Evolutionary conservation across 2,113 vertebrate genomes (phyloP).

Genomic region (Erinaceus europaeus): DNA sequence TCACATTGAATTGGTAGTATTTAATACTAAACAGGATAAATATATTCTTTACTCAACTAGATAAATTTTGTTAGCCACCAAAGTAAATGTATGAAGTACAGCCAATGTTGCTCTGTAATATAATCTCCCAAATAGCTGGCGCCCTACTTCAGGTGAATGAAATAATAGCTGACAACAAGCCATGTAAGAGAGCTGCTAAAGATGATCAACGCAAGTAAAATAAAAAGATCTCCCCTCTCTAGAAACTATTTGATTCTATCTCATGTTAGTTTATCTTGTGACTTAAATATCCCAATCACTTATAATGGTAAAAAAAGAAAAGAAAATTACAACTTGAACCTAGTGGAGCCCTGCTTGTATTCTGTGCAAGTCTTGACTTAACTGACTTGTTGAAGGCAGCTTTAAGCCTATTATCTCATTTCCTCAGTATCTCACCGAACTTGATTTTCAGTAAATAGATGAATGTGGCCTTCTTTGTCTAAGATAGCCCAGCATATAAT

Average conservation of each 20-base stretch:
- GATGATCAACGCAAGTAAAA: background rate
- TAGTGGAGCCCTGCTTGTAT: background rate
- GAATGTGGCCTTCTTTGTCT: constrained; percentile 31
- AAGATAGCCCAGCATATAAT: background rate
- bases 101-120: background rate
- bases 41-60: background rate
- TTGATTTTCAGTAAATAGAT: constrained; percentile 67
- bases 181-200: background rate
- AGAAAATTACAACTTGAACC: constrained; percentile 14
- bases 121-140: background rate
- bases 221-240: background rate
- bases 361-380: constrained; percentile 65
- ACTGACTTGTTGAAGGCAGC: constrained; percentile 12
- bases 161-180: background rate
- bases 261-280: no score
- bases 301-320: constrained; percentile 26
- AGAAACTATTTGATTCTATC: background rate
- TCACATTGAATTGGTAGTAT: constrained; percentile 1
- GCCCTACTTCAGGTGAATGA: background rate
- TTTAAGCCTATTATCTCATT: constrained; percentile 62
- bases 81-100: background rate
- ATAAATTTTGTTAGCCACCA: constrained; percentile 8
- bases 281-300: no score
- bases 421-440: constrained; percentile 68
- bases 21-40: background rate